Percentiles rank a stretch among this genome's conserved stretches.
These are phyloP conservation scores for Dynastes tityus DNA, from an alignment of 2,888 invertebrate genomes.

Conservation along the genomic window DNA sequence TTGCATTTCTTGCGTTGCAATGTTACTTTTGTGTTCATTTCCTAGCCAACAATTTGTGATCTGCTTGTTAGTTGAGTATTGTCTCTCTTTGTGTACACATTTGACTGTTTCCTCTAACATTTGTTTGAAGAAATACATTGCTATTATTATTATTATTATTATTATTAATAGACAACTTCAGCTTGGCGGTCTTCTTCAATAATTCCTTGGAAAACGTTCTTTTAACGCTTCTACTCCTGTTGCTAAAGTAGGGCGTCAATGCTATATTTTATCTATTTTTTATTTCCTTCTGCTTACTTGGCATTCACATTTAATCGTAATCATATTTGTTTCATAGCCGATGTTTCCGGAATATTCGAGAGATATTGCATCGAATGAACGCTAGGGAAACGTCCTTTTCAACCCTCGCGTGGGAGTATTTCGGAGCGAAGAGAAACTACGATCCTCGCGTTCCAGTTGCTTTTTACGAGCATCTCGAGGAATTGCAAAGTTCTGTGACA, in stretches of 20 bases:
- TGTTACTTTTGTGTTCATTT: no score
- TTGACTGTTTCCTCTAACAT: no score
- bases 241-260: background rate
- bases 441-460: background rate
- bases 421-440: background rate
- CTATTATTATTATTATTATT: no score
- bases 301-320: background rate
- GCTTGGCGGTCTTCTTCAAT: background rate
- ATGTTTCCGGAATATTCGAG: background rate
- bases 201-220: background rate
- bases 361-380: background rate
- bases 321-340: constrained; percentile 1
- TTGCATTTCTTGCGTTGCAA: no score
- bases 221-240: no score
- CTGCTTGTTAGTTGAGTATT: no score
- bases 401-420: constrained; percentile 8
- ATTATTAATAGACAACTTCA: background rate
- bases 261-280: background rate
- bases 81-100: no score
- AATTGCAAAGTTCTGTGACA: constrained; percentile 15
- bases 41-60: no score
- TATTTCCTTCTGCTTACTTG: background rate
- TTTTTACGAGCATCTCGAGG: constrained; percentile 18
- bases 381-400: background rate
- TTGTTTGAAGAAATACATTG: no score